Conservation (phyloP, 2,797 vertebrate genomes). For the Sebastes ruberrimus region DNA sequence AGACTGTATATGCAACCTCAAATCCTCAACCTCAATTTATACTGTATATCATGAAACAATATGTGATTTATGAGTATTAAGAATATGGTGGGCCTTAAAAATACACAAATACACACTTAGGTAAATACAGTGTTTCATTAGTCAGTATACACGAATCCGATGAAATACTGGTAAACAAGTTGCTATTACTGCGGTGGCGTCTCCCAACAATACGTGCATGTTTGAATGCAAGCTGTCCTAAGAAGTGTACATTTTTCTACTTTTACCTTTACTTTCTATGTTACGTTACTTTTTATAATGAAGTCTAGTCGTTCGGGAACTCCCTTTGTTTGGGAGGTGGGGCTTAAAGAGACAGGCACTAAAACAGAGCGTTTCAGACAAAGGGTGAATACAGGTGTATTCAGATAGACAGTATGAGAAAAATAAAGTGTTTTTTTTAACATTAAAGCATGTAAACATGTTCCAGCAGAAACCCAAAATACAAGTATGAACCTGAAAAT, state of each 20-base stretch:
- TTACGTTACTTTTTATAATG: too few species aligned
- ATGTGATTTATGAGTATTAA: background rate
- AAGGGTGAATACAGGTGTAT: too few species aligned
- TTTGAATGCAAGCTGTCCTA: background rate
- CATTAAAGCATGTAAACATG: background rate
- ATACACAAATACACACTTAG: background rate
- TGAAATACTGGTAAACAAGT: too few species aligned
- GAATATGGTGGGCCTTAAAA: background rate
- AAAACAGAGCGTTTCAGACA: too few species aligned
- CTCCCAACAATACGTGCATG: background rate
- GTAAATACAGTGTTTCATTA: background rate
- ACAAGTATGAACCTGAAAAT: background rate
- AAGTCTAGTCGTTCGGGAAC: too few species aligned
- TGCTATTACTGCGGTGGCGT: background rate
- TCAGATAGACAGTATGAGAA: too few species aligned
- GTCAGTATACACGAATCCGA: too few species aligned
- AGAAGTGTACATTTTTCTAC: background rate
- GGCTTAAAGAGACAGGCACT: too few species aligned
- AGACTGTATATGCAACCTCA: background rate
- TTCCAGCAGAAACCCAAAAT: background rate
- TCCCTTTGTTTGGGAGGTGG: background rate
- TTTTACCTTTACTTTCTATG: background rate
- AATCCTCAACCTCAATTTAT: background rate
- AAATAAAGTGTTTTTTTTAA: too few species aligned
- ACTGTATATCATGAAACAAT: background rate